A percentile compares a stretch with the other conserved stretches of the same genome.
Conservation (phyloP, 2,113 vertebrate genomes). For the Burhinus oedicnemus region DNA sequence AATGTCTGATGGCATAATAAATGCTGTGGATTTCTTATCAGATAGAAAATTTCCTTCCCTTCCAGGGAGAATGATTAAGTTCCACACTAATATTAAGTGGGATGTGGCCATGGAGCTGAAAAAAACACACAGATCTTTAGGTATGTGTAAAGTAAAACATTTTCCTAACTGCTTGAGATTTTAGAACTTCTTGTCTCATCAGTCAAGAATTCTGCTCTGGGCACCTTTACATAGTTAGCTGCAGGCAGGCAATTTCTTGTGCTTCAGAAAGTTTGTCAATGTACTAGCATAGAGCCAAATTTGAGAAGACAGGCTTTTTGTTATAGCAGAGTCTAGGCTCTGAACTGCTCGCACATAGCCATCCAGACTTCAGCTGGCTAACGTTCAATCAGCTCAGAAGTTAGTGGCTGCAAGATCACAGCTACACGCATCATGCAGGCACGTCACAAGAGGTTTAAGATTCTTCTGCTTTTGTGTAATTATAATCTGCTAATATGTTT, state of each 20-base stretch:
- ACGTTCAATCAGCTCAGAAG: background rate
- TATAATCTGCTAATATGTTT: background rate
- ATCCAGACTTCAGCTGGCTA: background rate
- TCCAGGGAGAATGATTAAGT: background rate
- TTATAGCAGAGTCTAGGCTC: background rate
- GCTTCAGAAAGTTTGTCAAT: background rate
- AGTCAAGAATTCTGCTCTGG: background rate
- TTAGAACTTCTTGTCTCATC: background rate
- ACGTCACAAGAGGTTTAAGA: background rate
- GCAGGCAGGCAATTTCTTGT: background rate
- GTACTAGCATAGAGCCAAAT: background rate
- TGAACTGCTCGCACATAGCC: background rate
- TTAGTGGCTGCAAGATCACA: background rate
- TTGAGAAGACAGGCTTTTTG: background rate
- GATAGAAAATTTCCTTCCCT: background rate
- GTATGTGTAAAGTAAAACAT: background rate
- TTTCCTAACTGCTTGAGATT: background rate
- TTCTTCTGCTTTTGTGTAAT: background rate
- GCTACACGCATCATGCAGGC: background rate
- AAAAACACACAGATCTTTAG: background rate
- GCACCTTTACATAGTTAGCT: background rate
- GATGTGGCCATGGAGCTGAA: background rate
- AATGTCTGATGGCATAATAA: background rate
- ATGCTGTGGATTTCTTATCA: background rate
- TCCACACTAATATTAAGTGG: background rate